These are phyloP conservation scores for Araneus ventricosus DNA, from an alignment of 1,140 invertebrate genomes.

Conservation along the genomic window DNA sequence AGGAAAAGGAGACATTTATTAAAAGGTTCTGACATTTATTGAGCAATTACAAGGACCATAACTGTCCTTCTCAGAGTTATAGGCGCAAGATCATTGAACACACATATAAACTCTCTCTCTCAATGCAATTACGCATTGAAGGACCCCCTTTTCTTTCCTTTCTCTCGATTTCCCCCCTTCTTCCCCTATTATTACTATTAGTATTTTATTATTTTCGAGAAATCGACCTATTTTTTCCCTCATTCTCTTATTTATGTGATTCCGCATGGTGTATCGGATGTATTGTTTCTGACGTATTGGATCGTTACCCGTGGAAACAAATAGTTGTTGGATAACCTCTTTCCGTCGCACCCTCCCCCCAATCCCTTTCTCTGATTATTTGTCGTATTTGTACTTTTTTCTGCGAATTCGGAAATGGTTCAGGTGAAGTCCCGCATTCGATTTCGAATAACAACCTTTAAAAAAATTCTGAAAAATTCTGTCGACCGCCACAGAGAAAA, in stretches of 20 bases:
- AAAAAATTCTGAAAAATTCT: too few relatives aligned
- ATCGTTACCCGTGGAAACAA: conserved; percentile 72
- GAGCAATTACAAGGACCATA: conserved; percentile 75
- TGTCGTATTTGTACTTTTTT: not conserved
- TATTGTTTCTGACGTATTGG: conserved; percentile 73
- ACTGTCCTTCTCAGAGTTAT: conserved; percentile 73
- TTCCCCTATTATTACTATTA: conserved; percentile 61
- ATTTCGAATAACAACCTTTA: too few relatives aligned
- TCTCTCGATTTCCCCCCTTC: not conserved
- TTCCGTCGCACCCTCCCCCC: not conserved
- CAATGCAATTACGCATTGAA: conserved; percentile 71
- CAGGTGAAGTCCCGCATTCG: not conserved
- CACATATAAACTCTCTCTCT: conserved; percentile 73
- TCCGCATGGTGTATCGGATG: conserved; percentile 55
- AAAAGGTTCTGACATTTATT: conserved; percentile 75
- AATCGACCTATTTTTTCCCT: conserved; percentile 64
- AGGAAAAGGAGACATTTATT: conserved; percentile 75
- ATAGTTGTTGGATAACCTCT: conserved; percentile 59
- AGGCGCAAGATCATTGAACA: conserved; percentile 71
- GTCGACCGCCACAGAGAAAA: too few relatives aligned
- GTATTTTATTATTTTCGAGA: conserved; percentile 74
- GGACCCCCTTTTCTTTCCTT: conserved; percentile 25
- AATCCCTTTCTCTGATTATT: not conserved
- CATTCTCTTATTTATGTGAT: conserved; percentile 64
- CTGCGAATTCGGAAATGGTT: not conserved